Evolutionary conservation across 2,797 vertebrate species (phyloP), one percentile per base, ranked within the genome.

Genomic region (Sphaeramia orbicularis): DNA sequence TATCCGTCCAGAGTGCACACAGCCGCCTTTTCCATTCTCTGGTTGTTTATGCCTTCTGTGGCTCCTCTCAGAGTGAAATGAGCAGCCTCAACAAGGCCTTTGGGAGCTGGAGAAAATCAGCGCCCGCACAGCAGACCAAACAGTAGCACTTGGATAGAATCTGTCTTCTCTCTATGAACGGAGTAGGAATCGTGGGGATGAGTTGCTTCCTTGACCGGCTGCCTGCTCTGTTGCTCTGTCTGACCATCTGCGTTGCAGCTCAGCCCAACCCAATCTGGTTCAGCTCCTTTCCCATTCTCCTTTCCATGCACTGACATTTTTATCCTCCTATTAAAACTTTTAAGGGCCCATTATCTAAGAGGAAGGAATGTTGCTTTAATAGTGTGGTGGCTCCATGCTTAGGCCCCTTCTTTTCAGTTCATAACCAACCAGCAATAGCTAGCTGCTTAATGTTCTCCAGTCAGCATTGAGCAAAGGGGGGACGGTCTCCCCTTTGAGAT

Each of bases 271-370:
- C 76, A 69, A 64, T 71, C 83, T 65, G 14, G 67, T 72, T 77
- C 57, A 58, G 75, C 74, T 84, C 53, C 76, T 84, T 85, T 79
- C 83, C 65, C 83, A 64, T 86, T 88, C 83, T 89, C 81, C 81
- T 91, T 91, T 93, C 89, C 86, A 88, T 88, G 83, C 81, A 41
- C 74, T 94, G 92, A 92, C 86, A 91, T 94, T 94, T 95, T 94
- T 93, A 93, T 93, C 87, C 86, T 86, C 85, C 92, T 80, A 82
- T 94, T 94, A 94, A 93, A 93, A 85, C 71, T 90, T 94, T 94
- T 92, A 94, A 91, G 87, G 91, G 84, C 86, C 89, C 85, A 89
- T 93, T 92, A 93, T 93, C 92, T 90, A 81, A 89, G 84, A 80
- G 86, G 86, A 91, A 93, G 88, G 90, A 93, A 94, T 93, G 90